Evolutionary conservation across 2,797 vertebrate species (phyloP), one percentile per base, ranked within the genome.

Genomic region (Anabas testudineus): DNA sequence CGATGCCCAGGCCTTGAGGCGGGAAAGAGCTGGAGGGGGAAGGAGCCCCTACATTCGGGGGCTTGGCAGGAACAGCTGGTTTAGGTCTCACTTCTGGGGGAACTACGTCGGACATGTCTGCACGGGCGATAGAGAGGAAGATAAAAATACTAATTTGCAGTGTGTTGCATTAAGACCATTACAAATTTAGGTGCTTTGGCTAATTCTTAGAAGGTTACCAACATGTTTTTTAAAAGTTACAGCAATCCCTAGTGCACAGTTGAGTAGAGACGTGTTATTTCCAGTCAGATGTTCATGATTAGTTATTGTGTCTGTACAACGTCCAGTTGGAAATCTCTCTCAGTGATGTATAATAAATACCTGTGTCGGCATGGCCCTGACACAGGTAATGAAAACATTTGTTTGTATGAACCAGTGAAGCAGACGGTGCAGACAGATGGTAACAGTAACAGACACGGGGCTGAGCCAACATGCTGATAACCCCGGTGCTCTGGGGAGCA

Each of bases 101-200:
- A 82, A 97, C 96, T 68, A 97, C 76, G 91, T 99, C 97, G 74
- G 97, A 98, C 97, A 99, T 99, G 92, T 95, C 95, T 95, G 90
- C 32, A 77, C 53, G 61, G 47, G 42, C 58, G 47, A 55, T 42
- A 45, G 42, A 74, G 14, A 78, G 49, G 37, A 63, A 37, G 52
- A 80, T 39, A 39, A 73, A 70, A 70, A 72, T 6, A 41, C 0
- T n/a, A n/a, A n/a, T n/a, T n/a, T n/a, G 4, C 10, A 13, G 32
- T 18, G 49, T 70, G 16, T 37, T 56, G 32, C 24, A 58, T 26
- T 3, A 5, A 14, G 9, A 9, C 8, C 34, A 36, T 12, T 36
- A 13, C 13, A 36, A 10, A 12, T 36, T 36, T 3, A 36, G 10
- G 13, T 14, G 10, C 14, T 37, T 37, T 12, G 37, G 36, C 13